Conservation (phyloP, 2,797 vertebrate genomes). For the Eupleurogrammus muticus region DNA sequence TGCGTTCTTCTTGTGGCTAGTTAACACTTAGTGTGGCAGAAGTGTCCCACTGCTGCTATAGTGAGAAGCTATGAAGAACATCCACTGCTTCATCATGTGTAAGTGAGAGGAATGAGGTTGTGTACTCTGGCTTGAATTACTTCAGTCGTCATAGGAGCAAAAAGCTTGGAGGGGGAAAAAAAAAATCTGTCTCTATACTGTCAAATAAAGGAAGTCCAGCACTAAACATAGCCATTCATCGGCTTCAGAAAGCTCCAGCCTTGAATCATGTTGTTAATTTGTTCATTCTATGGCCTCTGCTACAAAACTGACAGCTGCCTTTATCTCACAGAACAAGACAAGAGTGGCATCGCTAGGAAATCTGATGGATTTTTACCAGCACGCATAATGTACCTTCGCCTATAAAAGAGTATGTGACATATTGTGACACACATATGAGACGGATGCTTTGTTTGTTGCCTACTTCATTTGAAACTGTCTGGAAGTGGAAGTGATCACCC, state of each 20-base stretch:
- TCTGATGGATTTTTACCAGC: conserved; percentile 6
- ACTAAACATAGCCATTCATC: conserved; percentile 48
- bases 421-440: background rate
- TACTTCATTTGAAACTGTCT: no score
- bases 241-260: conserved; percentile 32
- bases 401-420: no score
- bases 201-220: conserved; percentile 2
- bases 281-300: conserved; percentile 35
- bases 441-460: background rate
- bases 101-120: conserved; percentile 26
- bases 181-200: no score
- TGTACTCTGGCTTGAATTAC: conserved; percentile 11
- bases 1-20: conserved; percentile 38
- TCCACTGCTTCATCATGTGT: conserved; percentile 23
- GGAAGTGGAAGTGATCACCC: no score
- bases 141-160: conserved; percentile 8
- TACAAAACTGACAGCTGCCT: conserved; percentile 63
- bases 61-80: conserved; percentile 4
- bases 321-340: conserved; percentile 41
- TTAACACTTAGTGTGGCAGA: conserved; percentile 17
- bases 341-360: conserved; percentile 20
- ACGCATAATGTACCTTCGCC: background rate
- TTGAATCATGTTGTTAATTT: conserved; percentile 45
- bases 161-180: conserved; percentile 13
- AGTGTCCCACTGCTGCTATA: conserved; percentile 5